Evolutionary conservation across 2,113 vertebrate genomes (phyloP).

Genomic region (Mustela lutreola): DNA sequence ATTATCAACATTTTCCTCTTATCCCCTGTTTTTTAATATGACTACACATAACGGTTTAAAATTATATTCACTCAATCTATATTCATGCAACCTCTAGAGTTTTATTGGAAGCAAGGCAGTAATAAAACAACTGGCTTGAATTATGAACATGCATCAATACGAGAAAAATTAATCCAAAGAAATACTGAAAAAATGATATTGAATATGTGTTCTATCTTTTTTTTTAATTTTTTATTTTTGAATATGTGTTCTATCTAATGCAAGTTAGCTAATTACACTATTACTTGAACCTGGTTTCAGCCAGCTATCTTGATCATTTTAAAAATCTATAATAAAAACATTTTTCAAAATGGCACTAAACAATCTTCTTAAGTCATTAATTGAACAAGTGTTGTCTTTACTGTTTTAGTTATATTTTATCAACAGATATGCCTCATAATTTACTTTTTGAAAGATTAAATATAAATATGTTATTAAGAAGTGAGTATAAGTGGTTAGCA

Average conservation of each 20-base stretch:
- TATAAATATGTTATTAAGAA: not conserved
- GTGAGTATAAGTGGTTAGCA: not conserved
- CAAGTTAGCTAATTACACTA: not conserved
- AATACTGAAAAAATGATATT: not conserved
- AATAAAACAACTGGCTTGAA: slow-evolving; percentile 36
- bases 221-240: no score
- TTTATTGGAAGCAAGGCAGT: not conserved
- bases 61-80: slow-evolving; percentile 45
- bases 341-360: not conserved
- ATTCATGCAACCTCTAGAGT: slow-evolving; percentile 1
- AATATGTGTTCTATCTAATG: not conserved
- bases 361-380: not conserved
- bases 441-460: not conserved
- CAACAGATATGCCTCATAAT: not conserved
- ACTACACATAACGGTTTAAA: slow-evolving; percentile 49
- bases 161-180: slow-evolving; percentile 46
- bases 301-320: not conserved
- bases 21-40: slow-evolving; percentile 2
- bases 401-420: not conserved
- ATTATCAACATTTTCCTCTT: slow-evolving; percentile 54
- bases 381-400: not conserved
- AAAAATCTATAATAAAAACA: not conserved
- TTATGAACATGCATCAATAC: not conserved
- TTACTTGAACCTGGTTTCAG: not conserved
- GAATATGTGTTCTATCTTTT: not conserved